Evolutionary conservation across 2,113 vertebrate genomes (phyloP).

Genomic region (Thamnophis sirtalis): DNA sequence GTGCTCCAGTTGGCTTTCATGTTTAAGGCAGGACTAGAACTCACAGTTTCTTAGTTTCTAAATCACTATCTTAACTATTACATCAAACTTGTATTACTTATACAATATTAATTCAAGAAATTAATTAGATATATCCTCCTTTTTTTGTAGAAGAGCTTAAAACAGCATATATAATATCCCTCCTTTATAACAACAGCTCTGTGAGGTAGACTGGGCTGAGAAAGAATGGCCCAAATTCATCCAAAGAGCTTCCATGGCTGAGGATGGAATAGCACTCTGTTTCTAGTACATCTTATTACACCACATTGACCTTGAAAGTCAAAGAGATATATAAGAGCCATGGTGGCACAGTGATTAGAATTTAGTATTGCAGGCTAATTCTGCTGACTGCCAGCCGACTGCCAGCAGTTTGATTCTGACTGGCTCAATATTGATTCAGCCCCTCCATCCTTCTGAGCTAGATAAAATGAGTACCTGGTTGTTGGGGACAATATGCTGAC

Average conservation of each 20-base stretch:
- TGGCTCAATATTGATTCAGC: not conserved
- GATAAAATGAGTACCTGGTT: not conserved
- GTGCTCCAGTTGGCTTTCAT: not conserved
- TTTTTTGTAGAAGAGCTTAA: not conserved
- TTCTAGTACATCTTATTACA: not conserved
- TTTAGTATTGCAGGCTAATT: not conserved
- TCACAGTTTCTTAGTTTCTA: not conserved
- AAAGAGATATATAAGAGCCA: not conserved
- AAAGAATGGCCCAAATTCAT: not conserved
- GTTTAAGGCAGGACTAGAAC: not conserved
- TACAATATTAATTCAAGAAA: not conserved
- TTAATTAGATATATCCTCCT: not conserved
- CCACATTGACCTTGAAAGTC: not conserved
- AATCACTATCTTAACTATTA: not conserved
- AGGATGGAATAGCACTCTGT: not conserved
- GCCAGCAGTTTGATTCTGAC: not conserved
- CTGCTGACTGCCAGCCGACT: not conserved
- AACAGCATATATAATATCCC: not conserved
- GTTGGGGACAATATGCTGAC: not conserved
- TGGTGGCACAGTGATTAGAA: not conserved
- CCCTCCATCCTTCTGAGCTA: not conserved
- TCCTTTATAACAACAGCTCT: not conserved
- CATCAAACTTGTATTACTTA: not conserved
- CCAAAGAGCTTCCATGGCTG: not conserved
- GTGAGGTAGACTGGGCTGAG: not conserved